These are phyloP conservation scores for Pseudococcus viburni DNA, from an alignment of 2,888 invertebrate genomes.

Conservation along the genomic window DNA sequence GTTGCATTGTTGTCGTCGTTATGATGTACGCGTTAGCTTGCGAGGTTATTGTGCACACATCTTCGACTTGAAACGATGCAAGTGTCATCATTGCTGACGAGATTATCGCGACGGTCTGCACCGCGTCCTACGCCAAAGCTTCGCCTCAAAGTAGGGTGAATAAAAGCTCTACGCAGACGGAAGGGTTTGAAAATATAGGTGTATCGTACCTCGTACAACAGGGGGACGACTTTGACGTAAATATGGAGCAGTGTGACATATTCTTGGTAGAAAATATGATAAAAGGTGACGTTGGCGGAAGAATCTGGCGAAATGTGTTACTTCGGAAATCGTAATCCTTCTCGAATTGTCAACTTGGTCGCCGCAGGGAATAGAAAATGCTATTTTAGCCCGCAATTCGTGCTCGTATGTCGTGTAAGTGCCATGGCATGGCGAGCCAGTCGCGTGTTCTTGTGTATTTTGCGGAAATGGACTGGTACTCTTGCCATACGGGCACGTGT, in stretches of 20 bases:
- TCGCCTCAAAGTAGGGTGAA: not conserved
- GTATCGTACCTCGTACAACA: too few relatives aligned
- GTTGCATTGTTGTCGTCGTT: not conserved
- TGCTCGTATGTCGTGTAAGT: not conserved
- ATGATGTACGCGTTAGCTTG: not conserved
- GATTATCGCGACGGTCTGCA: not conserved
- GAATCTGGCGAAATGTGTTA: not conserved
- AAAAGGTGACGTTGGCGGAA: not conserved
- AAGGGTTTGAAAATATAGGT: not conserved
- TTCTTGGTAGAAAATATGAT: not conserved
- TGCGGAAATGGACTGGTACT: not conserved
- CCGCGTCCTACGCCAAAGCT: not conserved
- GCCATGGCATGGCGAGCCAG: not conserved
- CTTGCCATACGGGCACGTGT: not conserved
- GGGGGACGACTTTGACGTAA: not conserved
- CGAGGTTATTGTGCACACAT: not conserved
- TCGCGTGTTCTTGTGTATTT: not conserved
- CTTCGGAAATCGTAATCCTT: not conserved
- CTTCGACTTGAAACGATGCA: not conserved
- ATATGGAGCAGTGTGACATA: not conserved
- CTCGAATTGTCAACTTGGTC: not conserved
- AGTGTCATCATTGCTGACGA: conserved; percentile 34
- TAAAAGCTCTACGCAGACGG: not conserved
- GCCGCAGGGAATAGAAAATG: not conserved
- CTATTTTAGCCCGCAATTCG: not conserved